Conservation (phyloP, 1,140 invertebrate genomes). For the Macrocentrus cingulum region DNA sequence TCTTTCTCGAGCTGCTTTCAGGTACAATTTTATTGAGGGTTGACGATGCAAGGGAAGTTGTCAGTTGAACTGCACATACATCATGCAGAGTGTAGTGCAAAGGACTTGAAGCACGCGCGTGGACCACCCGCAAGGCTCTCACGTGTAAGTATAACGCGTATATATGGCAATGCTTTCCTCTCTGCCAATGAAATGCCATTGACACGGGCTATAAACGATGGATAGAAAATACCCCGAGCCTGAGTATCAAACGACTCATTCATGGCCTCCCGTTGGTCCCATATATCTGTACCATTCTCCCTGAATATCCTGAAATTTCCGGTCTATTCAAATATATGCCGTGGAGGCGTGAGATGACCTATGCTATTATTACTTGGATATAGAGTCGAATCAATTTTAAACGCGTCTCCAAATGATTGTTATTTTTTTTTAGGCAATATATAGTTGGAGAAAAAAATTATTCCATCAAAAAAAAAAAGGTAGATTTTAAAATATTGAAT, state of each 20-base stretch:
- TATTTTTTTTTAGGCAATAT: too few relatives aligned
- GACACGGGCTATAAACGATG: conserved; percentile 9
- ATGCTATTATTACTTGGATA: background rate
- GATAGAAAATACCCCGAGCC: conserved; percentile 5
- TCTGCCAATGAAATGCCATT: conserved; percentile 9
- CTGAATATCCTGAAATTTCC: conserved; percentile 18
- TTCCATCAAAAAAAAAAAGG: too few relatives aligned
- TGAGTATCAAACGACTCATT: conserved; percentile 9
- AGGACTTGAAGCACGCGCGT: background rate
- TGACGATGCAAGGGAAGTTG: too few relatives aligned
- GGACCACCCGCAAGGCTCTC: background rate
- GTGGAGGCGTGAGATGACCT: conserved; percentile 5
- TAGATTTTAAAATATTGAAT: background rate
- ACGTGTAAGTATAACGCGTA: background rate
- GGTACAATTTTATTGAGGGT: too few relatives aligned
- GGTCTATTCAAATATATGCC: conserved; percentile 13
- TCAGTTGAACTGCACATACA: too few relatives aligned
- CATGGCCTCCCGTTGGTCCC: conserved; percentile 14
- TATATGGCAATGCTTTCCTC: background rate
- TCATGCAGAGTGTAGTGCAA: too few relatives aligned
- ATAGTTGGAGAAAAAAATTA: too few relatives aligned
- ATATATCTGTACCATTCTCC: background rate
- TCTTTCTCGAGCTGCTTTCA: too few relatives aligned
- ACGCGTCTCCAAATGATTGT: too few relatives aligned
- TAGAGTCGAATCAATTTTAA: background rate